Evolutionary conservation across 2,888 invertebrate genomes (phyloP).

Genomic region (Buathra laborator): DNA sequence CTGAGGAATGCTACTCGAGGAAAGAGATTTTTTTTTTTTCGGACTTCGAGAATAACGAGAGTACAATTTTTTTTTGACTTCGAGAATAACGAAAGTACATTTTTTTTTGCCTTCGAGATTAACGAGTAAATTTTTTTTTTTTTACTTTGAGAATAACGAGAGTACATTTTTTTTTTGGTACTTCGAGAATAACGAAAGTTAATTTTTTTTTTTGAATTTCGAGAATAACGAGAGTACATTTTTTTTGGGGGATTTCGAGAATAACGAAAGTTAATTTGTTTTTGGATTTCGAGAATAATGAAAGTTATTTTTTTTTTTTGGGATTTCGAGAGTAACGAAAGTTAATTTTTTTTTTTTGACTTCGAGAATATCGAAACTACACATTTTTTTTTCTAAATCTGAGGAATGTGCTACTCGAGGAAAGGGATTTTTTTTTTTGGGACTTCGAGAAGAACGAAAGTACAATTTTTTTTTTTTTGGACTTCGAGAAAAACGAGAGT

Average conservation of each 20-base stretch:
- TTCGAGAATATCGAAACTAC: no score
- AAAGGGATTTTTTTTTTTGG: background rate
- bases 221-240: no score
- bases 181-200: conserved; percentile 34
- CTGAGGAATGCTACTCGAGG: background rate
- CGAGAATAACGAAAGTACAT: no score
- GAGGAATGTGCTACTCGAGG: no score
- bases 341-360: no score
- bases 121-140: background rate
- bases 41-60: conserved; percentile 67
- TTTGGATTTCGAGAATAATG: no score
- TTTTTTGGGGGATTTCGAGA: conserved; percentile 31
- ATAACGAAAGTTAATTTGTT: conserved; percentile 71
- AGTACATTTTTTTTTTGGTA: conserved; percentile 64
- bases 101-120: no score
- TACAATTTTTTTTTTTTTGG: conserved; percentile 81
- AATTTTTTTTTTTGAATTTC: background rate
- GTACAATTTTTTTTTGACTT: conserved; percentile 71
- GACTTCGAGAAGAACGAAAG: conserved; percentile 68
- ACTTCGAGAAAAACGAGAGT: conserved; percentile 76
- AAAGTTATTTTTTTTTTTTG: no score
- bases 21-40: background rate
- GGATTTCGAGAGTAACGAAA: no score
- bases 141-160: conserved; percentile 66
- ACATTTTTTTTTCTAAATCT: no score